Evolutionary conservation across 2,797 vertebrate species (phyloP).

Genomic region (Phyllotis vaccarum): DNA sequence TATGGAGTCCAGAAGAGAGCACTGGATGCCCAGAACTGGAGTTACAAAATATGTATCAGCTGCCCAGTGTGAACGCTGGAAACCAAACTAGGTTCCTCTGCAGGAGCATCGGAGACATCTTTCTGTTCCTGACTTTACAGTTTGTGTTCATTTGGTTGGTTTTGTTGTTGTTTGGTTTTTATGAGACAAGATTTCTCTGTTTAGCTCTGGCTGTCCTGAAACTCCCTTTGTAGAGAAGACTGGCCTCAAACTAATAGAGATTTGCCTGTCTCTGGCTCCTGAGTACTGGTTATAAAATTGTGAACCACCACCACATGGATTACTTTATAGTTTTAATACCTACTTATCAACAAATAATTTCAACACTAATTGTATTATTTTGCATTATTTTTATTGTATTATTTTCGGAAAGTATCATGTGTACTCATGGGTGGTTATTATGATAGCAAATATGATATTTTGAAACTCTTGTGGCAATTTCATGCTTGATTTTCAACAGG

Average conservation of each 20-base stretch:
- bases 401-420: slow-evolving; percentile 61
- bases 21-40: neutral
- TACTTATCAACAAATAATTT: slow-evolving; percentile 68
- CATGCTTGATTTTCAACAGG: slow-evolving; percentile 27
- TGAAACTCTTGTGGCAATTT: slow-evolving; percentile 60
- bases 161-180: neutral
- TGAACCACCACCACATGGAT: neutral
- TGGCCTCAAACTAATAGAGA: neutral
- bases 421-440: slow-evolving; percentile 6
- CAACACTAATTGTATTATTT: slow-evolving; percentile 39
- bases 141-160: neutral
- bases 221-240: neutral
- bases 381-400: slow-evolving; percentile 48
- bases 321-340: slow-evolving; percentile 60
- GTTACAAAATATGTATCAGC: neutral
- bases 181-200: neutral
- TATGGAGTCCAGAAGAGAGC: neutral
- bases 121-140: slow-evolving; percentile 45
- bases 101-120: neutral
- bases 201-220: neutral
- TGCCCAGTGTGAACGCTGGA: too few species aligned
- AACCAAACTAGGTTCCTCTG: neutral
- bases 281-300: neutral
- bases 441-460: slow-evolving; percentile 64
- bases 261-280: neutral